A percentile compares a stretch with the other conserved stretches of the same genome.
Evolutionary conservation across 1,140 invertebrate species (phyloP).

Genomic region (Drosophila asahinai): DNA sequence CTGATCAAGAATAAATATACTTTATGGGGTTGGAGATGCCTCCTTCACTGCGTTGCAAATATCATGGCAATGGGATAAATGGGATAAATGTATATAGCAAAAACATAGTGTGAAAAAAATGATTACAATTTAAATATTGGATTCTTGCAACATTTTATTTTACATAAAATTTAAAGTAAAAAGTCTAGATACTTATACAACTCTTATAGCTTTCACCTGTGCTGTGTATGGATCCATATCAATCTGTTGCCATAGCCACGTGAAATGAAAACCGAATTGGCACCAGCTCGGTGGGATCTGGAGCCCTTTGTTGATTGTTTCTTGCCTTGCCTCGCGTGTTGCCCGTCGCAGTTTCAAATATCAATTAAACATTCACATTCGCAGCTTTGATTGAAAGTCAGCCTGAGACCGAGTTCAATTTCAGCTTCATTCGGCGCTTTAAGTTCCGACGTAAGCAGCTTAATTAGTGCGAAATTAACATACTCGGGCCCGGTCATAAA

Average conservation of each 20-base stretch:
- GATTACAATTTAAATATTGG: too few relatives aligned
- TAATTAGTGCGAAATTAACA: slow-evolving; percentile 60
- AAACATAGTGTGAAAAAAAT: too few relatives aligned
- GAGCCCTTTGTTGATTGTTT: slow-evolving; percentile 37
- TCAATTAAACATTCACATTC: slow-evolving; percentile 57
- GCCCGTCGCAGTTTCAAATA: slow-evolving; percentile 50
- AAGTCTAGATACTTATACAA: too few relatives aligned
- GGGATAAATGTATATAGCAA: too few relatives aligned
- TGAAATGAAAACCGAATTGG: slow-evolving; percentile 42
- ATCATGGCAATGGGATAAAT: too few relatives aligned
- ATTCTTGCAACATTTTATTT: too few relatives aligned
- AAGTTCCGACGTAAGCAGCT: slow-evolving; percentile 25
- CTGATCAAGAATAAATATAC: too few relatives aligned
- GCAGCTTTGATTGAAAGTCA: slow-evolving; percentile 20
- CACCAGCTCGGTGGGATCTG: not conserved
- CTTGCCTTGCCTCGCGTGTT: slow-evolving; percentile 6
- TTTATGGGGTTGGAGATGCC: too few relatives aligned
- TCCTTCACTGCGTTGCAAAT: too few relatives aligned
- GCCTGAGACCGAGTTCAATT: slow-evolving; percentile 11
- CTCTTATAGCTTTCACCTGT: too few relatives aligned
- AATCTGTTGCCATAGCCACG: slow-evolving; percentile 28
- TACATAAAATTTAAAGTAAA: too few relatives aligned
- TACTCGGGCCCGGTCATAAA: slow-evolving; percentile 19
- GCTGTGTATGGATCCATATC: slow-evolving; percentile 4
- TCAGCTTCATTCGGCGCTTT: slow-evolving; percentile 12